A percentile compares a stretch with the other conserved stretches of the same genome.
Conservation (phyloP, 92 coral and sea anemone species). For the Galaxea fascicularis region DNA sequence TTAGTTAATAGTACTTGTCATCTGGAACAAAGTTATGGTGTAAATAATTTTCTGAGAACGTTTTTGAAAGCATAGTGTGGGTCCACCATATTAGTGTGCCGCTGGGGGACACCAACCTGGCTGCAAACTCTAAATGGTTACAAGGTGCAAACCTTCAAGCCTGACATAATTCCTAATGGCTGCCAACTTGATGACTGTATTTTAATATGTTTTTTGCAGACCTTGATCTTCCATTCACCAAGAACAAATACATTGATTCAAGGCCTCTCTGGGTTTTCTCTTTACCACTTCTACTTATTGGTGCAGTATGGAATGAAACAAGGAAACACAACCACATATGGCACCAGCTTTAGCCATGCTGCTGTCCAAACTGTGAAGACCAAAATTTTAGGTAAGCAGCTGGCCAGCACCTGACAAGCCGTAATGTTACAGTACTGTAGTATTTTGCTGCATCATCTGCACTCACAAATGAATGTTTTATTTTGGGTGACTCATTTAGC, state of each 20-base stretch:
- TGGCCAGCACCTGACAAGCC: no score
- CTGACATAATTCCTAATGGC: no score
- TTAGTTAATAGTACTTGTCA: no score
- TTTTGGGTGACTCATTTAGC: not conserved
- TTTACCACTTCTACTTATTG: constrained; percentile 23
- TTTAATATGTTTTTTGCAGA: constrained; percentile 2
- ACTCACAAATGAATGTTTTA: not conserved
- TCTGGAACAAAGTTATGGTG: no score
- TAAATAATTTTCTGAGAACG: no score
- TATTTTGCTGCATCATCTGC: not conserved
- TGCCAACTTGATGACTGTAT: not conserved
- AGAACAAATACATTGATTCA: not conserved
- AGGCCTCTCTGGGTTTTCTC: constrained; percentile 9
- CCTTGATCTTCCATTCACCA: not conserved
- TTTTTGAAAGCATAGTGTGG: no score
- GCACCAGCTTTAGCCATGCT: constrained; percentile 10
- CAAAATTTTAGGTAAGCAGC: not conserved
- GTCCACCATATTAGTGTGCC: no score
- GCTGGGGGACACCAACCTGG: no score
- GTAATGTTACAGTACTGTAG: not conserved
- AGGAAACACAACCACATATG: not conserved
- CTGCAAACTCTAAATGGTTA: no score
- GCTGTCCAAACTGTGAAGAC: constrained; percentile 8
- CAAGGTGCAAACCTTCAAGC: no score
- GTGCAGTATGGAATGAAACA: not conserved